These are phyloP conservation scores for Furcifer pardalis DNA, from an alignment of 2,797 vertebrate species.

Conservation along the genomic window DNA sequence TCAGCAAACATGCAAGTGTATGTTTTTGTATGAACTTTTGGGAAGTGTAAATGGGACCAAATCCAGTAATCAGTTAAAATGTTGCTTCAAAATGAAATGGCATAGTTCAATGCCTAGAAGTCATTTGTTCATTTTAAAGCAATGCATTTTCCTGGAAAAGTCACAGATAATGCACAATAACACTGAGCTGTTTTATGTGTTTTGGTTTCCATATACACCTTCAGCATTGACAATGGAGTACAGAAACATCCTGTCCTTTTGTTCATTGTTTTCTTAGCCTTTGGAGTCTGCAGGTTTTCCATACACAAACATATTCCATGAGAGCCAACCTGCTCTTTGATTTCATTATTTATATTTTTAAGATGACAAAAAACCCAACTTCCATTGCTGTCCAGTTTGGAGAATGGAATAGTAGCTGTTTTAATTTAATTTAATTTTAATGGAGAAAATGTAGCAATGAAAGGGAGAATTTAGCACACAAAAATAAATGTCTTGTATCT, in stretches of 20 bases:
- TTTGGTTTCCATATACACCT: constrained; percentile 11
- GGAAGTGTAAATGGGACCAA: neutral
- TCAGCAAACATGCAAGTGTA: fast-evolving
- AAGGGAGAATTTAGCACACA: neutral
- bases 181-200: fast-evolving
- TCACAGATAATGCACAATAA: neutral
- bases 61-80: neutral
- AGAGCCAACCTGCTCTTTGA: constrained; percentile 27
- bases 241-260: constrained; percentile 46
- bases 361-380: neutral
- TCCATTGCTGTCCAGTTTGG: neutral
- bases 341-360: neutral
- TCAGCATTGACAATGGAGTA: fast-evolving
- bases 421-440: neutral
- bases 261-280: constrained; percentile 67
- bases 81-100: neutral
- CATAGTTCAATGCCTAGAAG: neutral
- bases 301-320: constrained; percentile 41
- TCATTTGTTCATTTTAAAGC: neutral
- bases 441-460: neutral
- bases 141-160: neutral
- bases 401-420: no score
- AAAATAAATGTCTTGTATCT: neutral
- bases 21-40: neutral
- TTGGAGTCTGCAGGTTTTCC: constrained; percentile 21